Evolutionary conservation across 2,113 vertebrate genomes (phyloP).

Genomic region (Cynoglossus semilaevis): DNA sequence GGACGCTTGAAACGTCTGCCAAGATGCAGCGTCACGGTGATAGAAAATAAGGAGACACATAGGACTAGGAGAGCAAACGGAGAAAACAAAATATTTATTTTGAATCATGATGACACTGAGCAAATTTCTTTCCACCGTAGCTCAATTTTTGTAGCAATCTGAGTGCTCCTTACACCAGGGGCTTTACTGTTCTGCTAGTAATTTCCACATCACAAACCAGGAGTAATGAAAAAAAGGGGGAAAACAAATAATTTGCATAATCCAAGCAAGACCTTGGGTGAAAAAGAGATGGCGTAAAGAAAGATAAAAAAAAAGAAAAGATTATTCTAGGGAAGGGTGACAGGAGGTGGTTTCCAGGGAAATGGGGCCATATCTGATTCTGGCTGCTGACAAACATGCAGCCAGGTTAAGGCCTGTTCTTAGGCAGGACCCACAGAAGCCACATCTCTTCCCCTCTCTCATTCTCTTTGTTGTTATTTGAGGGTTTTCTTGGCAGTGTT

Average conservation of each 20-base stretch:
- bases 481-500: slow-evolving; percentile 66
- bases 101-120: slow-evolving; percentile 20
- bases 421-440: slow-evolving; percentile 60
- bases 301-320: neutral
- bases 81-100: slow-evolving; percentile 46
- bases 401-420: slow-evolving; percentile 68
- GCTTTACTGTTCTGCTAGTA: slow-evolving; percentile 20
- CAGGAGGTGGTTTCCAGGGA: slow-evolving; percentile 62
- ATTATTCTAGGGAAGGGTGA: slow-evolving; percentile 27
- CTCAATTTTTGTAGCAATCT: slow-evolving; percentile 22
- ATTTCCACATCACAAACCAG: slow-evolving; percentile 17
- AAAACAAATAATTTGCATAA: slow-evolving; percentile 28
- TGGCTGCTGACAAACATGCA: slow-evolving; percentile 63
- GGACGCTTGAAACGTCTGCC: slow-evolving; percentile 45
- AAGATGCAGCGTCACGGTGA: slow-evolving; percentile 38
- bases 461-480: slow-evolving; percentile 61
- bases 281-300: slow-evolving; percentile 6
- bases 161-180: slow-evolving; percentile 15
- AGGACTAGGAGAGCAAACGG: slow-evolving; percentile 42
- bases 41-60: slow-evolving; percentile 48
- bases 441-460: slow-evolving; percentile 47
- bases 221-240: neutral
- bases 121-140: neutral
- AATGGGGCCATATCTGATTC: slow-evolving; percentile 66
- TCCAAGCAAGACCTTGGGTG: slow-evolving; percentile 8